Conservation (phyloP, 2,797 vertebrate species). For the Rhinatrema bivittatum region DNA sequence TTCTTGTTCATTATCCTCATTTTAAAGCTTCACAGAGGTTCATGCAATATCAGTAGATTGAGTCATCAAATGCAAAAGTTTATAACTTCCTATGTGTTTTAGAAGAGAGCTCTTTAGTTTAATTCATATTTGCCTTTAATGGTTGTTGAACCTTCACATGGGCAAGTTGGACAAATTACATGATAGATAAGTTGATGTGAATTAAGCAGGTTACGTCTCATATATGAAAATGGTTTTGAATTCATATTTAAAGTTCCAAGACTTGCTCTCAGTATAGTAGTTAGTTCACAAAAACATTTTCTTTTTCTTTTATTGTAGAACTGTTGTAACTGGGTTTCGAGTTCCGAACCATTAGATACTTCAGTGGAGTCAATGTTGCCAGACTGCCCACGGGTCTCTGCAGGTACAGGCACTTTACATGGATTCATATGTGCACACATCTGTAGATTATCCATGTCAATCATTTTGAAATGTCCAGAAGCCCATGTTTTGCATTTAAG, state of each 20-base stretch:
- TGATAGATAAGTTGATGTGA: neutral
- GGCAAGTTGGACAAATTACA: neutral
- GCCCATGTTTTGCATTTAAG: too few relatives aligned
- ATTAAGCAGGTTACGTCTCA: neutral
- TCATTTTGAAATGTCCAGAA: too few relatives aligned
- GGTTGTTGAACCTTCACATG: neutral
- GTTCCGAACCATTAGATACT: constrained; percentile 84
- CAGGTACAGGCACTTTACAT: constrained; percentile 63
- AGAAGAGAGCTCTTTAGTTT: constrained; percentile 1
- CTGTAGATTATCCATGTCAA: too few relatives aligned
- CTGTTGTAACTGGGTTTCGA: constrained; percentile 96
- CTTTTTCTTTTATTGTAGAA: constrained; percentile 57
- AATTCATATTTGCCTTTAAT: constrained; percentile 2
- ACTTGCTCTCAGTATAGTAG: too few relatives aligned
- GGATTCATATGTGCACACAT: too few relatives aligned
- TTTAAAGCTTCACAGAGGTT: neutral
- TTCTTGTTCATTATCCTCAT: too few relatives aligned
- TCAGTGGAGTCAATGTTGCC: constrained; percentile 87
- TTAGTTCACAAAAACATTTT: constrained; percentile 18
- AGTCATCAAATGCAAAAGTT: constrained; percentile 2
- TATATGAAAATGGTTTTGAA: neutral
- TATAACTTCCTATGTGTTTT: constrained; percentile 7
- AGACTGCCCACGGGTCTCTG: constrained; percentile 88
- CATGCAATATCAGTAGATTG: neutral
- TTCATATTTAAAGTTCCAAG: too few relatives aligned